These are phyloP conservation scores for Anorthoa munda DNA, from an alignment of 2,888 invertebrate genomes.

Conservation along the genomic window DNA sequence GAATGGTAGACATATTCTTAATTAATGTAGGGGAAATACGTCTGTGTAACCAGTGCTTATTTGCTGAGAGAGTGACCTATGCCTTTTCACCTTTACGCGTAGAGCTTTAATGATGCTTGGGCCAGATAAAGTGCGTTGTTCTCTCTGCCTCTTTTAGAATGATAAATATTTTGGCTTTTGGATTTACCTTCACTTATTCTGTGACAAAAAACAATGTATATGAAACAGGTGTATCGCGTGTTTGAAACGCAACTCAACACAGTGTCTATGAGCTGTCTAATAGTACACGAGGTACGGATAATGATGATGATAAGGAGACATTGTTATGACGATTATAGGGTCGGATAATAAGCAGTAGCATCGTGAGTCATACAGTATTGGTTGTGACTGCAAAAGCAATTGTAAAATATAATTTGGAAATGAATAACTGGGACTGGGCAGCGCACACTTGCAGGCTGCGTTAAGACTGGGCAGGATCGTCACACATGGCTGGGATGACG, in stretches of 20 bases:
- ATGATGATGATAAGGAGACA: neutral
- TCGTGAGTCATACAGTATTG: neutral
- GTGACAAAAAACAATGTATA: neutral
- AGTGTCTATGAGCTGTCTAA: slow-evolving; percentile 9
- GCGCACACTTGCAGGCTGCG: too few species aligned
- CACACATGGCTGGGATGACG: too few species aligned
- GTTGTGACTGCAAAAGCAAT: neutral
- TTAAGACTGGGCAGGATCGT: too few species aligned
- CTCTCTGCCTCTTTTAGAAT: neutral
- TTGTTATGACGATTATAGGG: neutral
- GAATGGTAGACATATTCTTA: slow-evolving; percentile 17
- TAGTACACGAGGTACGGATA: neutral
- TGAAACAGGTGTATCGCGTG: neutral
- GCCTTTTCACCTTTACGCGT: slow-evolving; percentile 17
- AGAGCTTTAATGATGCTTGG: slow-evolving; percentile 2
- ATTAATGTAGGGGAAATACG: slow-evolving; percentile 27
- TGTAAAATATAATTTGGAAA: neutral
- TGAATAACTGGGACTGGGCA: too few species aligned
- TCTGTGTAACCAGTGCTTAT: slow-evolving; percentile 10
- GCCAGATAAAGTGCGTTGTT: slow-evolving; percentile 22
- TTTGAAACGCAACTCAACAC: neutral
- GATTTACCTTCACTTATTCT: neutral
- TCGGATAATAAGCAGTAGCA: neutral
- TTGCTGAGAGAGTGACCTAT: slow-evolving; percentile 20
- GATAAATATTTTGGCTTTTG: neutral